Evolutionary conservation across 2,888 invertebrate species (phyloP).

Genomic region (Cancer borealis): DNA sequence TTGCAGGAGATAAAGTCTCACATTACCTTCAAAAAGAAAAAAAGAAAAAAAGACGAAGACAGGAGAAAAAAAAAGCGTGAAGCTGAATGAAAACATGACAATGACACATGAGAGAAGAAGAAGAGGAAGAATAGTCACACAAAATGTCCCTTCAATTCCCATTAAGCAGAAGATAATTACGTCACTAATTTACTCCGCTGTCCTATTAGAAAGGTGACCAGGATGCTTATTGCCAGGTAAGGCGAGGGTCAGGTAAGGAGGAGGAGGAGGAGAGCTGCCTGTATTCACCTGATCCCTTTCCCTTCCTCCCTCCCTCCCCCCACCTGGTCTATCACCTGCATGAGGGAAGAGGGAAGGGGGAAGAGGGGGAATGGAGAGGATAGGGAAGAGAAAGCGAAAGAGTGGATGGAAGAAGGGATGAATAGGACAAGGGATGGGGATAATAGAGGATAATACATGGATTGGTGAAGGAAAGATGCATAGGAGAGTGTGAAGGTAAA

Average conservation of each 20-base stretch:
- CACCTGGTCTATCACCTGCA: background rate
- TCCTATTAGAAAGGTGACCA: background rate
- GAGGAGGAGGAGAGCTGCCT: background rate
- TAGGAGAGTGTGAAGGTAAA: no score
- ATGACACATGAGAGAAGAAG: background rate
- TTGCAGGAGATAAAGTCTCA: background rate
- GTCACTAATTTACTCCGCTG: background rate
- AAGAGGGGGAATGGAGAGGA: background rate
- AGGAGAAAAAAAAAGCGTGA: background rate
- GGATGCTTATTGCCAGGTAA: background rate
- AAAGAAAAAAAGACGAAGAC: background rate
- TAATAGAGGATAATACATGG: background rate
- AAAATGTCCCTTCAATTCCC: background rate
- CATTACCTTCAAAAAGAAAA: background rate
- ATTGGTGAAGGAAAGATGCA: background rate
- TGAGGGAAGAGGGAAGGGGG: background rate
- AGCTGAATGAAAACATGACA: background rate
- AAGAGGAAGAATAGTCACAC: background rate
- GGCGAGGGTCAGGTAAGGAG: background rate
- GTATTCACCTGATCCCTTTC: background rate
- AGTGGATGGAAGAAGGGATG: background rate
- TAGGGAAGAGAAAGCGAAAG: background rate
- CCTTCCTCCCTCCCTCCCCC: background rate
- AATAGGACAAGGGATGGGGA: background rate
- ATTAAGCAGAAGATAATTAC: background rate